A percentile compares a stretch with the other conserved stretches of the same genome.
phyloP scores from a whole-genome alignment of 2,797 vertebrate species.

The Pygocentrus nattereri region DNA sequence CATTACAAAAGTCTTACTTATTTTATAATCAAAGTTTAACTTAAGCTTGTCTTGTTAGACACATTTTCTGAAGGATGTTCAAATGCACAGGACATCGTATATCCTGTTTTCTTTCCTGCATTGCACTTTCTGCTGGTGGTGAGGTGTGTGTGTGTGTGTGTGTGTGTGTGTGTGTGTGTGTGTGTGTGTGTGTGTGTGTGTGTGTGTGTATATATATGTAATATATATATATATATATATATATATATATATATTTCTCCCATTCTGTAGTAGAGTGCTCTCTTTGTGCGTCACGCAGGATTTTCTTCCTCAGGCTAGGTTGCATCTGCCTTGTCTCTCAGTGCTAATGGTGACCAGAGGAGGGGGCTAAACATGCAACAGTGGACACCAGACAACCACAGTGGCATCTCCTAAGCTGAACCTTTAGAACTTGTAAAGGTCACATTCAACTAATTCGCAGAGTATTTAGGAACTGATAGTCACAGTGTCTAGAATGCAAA shows the following conservation, averaged over 20 bases:
- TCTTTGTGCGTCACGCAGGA: slow-evolving; percentile 22
- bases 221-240: background rate
- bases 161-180: no score
- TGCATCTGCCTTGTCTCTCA: slow-evolving; percentile 6
- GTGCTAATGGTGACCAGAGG: slow-evolving; percentile 27
- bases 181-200: no score
- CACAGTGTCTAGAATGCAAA: no score
- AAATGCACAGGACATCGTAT: background rate
- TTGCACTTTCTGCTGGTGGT: background rate
- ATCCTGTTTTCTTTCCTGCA: background rate
- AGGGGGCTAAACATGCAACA: slow-evolving; percentile 30
- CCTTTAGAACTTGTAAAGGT: background rate
- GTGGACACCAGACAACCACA: background rate
- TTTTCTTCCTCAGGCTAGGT: slow-evolving; percentile 29
- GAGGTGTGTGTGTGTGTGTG: no score
- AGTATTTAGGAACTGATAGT: no score
- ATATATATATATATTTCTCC: background rate
- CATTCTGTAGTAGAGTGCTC: background rate
- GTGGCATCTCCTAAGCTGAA: background rate
- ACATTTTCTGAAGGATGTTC: background rate
- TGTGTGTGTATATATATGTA: background rate
- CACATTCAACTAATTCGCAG: background rate
- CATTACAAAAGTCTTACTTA: background rate
- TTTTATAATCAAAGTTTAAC: background rate
- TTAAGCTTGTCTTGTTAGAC: background rate